Base-by-base conservation (phyloP, 2,888 invertebrate species). In the Macaria liturata region DNA sequence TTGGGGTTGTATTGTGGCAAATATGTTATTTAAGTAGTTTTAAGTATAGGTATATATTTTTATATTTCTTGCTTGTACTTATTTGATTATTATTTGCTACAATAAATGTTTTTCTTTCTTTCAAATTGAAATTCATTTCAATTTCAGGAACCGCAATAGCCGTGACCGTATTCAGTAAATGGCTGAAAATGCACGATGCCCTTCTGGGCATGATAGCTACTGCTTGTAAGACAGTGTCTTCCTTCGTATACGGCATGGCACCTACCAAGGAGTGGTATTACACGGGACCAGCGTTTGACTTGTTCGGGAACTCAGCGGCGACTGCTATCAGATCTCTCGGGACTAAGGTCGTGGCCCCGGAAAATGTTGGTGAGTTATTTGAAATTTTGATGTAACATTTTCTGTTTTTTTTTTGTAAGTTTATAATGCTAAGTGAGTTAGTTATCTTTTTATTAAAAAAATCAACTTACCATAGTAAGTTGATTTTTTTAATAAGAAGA, bases 281-380 rank as follows among this genome's bases (percentile, higher is more conserved):
- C 55, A 71, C 82, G 0, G 93, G 86, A 2, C 88, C 92, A 0
- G 76, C 78, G 30, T 84, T 93, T 31, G 93, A 93, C 49, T 75
- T 93, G 57, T 91, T 93, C 30, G 93, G 93, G 2, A 92, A 88
- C 43, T 87, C 92, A 1, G 92, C 91, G n/a, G 83, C 86, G 4
- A 92, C 92, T 0, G 92, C 93, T 0, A 90, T 93, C 66, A 83
- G 93, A 57, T 93, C 93, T 0, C 80, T 93, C 49, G 93, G 92
- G 0, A 93, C 93, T 1, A 93, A 94, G 71, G 72, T 93, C 20
- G 93, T 93, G 3, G 84, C 88, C 5, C 80, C 83, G 6, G 91
- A 93, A 66, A 86, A 93, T 59, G 61, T 69, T 52, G 69, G 69
- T 69, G 52, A 64, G 64, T 56, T 3, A 8, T 4, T 37, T 37